These are phyloP conservation scores for Varecia variegata DNA, from an alignment of 2,797 vertebrate species.

Conservation along the genomic window DNA sequence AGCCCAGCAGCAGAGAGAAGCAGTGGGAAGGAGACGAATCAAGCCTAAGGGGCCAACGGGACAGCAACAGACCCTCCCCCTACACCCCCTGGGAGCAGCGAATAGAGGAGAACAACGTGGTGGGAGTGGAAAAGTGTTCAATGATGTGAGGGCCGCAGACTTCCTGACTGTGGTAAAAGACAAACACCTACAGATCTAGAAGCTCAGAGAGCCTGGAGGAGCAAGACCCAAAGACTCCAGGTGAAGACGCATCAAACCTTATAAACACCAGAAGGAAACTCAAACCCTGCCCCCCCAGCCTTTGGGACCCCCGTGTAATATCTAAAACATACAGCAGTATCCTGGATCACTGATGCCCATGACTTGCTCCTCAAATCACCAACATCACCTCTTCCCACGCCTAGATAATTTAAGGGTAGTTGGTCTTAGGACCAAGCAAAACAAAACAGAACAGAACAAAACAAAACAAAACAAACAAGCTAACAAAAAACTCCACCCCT, in stretches of 20 bases:
- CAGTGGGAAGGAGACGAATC: background rate
- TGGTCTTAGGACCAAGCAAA: background rate
- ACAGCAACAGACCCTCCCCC: background rate
- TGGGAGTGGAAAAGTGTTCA: background rate
- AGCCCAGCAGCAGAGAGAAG: background rate
- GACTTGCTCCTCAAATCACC: background rate
- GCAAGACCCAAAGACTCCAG: background rate
- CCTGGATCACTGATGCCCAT: background rate
- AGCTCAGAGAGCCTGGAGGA: background rate
- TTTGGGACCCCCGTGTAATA: background rate
- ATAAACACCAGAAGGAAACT: background rate
- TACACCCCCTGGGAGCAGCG: background rate
- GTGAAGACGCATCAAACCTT: background rate
- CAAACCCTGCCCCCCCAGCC: background rate
- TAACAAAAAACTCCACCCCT: background rate
- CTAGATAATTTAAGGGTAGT: background rate
- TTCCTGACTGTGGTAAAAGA: background rate
- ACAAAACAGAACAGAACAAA: background rate
- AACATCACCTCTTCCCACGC: background rate
- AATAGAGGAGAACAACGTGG: fast-evolving
- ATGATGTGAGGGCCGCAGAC: background rate
- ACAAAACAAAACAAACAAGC: background rate
- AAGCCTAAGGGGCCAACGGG: background rate
- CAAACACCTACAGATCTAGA: background rate
- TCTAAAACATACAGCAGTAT: background rate